phyloP scores from a whole-genome alignment of 2,797 vertebrate genomes.

The Antennarius maculatus region DNA sequence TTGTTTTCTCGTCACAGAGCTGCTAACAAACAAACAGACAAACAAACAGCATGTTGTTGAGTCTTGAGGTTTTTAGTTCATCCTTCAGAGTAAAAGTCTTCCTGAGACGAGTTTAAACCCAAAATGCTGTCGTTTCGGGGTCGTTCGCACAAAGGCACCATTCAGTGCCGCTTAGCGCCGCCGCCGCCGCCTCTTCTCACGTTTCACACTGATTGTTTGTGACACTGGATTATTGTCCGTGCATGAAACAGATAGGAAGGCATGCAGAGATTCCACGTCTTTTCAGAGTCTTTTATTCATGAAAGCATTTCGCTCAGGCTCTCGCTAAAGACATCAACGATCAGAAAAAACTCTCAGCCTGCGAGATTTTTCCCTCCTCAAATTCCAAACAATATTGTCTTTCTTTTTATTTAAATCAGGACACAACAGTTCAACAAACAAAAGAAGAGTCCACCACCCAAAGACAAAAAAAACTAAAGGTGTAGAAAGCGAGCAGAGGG shows the following conservation, averaged over 20 bases:
- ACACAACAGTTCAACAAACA: slow-evolving; percentile 41
- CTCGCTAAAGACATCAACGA: slow-evolving; percentile 80
- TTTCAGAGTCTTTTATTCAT: slow-evolving; percentile 86
- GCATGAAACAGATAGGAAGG: slow-evolving; percentile 56
- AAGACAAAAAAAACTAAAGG: slow-evolving; percentile 69
- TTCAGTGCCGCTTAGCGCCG: too few relatives aligned
- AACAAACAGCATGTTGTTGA: too few relatives aligned
- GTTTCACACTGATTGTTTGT: neutral
- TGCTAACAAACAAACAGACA: too few relatives aligned
- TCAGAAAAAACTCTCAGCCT: slow-evolving; percentile 85
- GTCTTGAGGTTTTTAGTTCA: too few relatives aligned
- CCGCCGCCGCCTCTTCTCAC: too few relatives aligned
- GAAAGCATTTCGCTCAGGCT: slow-evolving; percentile 76
- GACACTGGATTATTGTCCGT: neutral
- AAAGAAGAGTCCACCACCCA: slow-evolving; percentile 71
- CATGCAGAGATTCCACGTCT: slow-evolving; percentile 71
- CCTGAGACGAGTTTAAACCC: too few relatives aligned
- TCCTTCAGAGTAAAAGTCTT: too few relatives aligned
- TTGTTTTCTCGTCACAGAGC: neutral
- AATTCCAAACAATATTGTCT: slow-evolving; percentile 69
- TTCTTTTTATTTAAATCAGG: slow-evolving; percentile 67
- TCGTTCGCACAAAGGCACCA: too few relatives aligned
- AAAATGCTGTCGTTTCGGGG: too few relatives aligned
- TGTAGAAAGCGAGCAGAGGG: slow-evolving; percentile 81
- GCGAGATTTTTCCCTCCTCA: slow-evolving; percentile 80